These are phyloP conservation scores for Danio choprae DNA, from an alignment of 2,797 vertebrate genomes.

Conservation along the genomic window DNA sequence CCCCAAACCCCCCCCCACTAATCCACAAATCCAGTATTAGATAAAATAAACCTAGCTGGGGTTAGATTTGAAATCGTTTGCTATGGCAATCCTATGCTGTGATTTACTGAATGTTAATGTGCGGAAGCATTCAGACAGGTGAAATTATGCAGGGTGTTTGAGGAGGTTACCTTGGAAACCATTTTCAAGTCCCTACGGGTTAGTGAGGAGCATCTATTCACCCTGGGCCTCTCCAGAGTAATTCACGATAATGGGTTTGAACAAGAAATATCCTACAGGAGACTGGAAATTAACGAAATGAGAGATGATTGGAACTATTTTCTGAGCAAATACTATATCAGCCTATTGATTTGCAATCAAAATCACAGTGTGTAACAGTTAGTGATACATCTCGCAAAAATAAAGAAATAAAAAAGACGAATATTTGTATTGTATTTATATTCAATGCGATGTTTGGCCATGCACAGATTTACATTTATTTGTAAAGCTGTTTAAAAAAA, in stretches of 20 bases:
- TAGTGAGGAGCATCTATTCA: background rate
- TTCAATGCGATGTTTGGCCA: background rate
- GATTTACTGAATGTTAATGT: background rate
- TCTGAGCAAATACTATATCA: background rate
- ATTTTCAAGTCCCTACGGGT: background rate
- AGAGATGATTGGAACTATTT: background rate
- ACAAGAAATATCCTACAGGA: background rate
- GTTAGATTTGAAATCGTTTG: background rate
- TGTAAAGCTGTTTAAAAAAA: background rate
- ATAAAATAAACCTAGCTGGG: background rate
- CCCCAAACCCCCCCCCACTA: too few species aligned
- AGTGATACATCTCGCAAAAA: too few species aligned
- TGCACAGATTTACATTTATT: background rate
- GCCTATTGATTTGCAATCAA: background rate
- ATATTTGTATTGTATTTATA: background rate
- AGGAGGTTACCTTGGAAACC: constrained; percentile 42
- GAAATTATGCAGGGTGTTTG: background rate
- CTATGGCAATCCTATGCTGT: background rate
- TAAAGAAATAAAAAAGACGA: background rate
- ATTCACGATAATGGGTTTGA: constrained; percentile 6
- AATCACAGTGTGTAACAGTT: background rate
- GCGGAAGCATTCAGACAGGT: background rate
- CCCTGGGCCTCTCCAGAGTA: background rate
- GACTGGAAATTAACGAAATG: background rate
- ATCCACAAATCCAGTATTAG: background rate